These are phyloP conservation scores for Varecia variegata DNA, from an alignment of 2,797 vertebrate species.

Conservation along the genomic window DNA sequence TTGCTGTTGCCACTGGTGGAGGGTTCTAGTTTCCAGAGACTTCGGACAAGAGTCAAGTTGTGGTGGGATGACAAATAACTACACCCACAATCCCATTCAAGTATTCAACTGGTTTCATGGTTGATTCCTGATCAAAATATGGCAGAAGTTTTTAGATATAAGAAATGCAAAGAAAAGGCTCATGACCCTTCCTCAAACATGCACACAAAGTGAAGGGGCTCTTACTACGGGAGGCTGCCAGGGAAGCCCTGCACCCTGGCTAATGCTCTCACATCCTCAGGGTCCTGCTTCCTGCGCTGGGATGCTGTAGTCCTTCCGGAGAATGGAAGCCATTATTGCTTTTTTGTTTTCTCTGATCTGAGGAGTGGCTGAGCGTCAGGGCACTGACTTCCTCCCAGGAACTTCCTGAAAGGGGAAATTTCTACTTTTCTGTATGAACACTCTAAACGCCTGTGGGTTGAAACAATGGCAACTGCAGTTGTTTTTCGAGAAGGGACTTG, in stretches of 20 bases:
- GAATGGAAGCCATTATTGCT: not conserved
- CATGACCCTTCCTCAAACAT: not conserved
- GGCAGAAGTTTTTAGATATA: not conserved
- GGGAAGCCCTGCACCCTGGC: not conserved
- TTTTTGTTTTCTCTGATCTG: conserved; percentile 65
- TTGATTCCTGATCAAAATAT: not conserved
- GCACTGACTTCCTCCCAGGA: conserved; percentile 65
- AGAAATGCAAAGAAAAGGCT: not conserved
- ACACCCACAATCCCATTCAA: not conserved
- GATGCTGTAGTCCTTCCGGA: not conserved
- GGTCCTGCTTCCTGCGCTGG: not conserved
- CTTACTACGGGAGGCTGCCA: not conserved
- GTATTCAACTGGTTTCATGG: not conserved
- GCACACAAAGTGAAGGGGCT: not conserved
- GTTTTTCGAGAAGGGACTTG: conserved; percentile 49
- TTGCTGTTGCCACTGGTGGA: not conserved
- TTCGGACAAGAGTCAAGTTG: not conserved
- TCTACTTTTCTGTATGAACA: conserved; percentile 45
- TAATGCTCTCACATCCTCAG: not conserved
- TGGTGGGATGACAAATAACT: not conserved
- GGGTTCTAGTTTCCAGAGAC: not conserved
- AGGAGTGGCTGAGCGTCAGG: conserved; percentile 49
- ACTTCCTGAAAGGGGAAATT: conserved; percentile 66
- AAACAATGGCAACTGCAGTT: conserved; percentile 53
- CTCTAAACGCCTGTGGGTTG: conserved; percentile 7